Base-by-base conservation (phyloP, 2,888 invertebrate genomes). In the Balanococcus diminutus region DNA sequence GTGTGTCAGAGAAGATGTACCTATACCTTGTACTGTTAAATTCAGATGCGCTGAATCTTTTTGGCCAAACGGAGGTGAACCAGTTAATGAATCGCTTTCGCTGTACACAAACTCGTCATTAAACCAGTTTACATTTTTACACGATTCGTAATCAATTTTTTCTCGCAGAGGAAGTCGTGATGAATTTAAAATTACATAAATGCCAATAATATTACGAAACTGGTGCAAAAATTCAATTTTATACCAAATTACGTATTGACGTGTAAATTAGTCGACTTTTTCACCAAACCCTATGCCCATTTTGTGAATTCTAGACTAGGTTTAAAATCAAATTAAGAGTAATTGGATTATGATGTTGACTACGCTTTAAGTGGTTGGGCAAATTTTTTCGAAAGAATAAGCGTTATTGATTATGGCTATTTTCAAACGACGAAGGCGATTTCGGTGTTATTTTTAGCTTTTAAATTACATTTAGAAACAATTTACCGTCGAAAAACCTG, bases 131-230 rank as follows among this genome's bases (percentile, higher is more conserved):
- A 16, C 67, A 67, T 67, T 67, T 67, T 67, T 67, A 28, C 67
- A 67, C 67, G 67, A 67, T 67, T 67, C 14, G 67, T 67, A 67
- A 67, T 67, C 67, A 67, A 67, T 67, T 67, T 67, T 25, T 67
- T 25, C 61, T 67, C 56, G 22, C 56, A 19, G 28, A 67, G 67
- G 67, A 67, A 67, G 67, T 67, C 28, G 67, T 67, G 67, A 28
- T 67, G 11, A 67, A 56, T 56, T 56, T 56, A 56, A 8, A 6
- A 56, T 56, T 56, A 56, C 56, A 56, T 56, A 56, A 56, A 56
- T 56, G 22, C 56, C 22, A 56, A 56, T 56, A 56, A 56, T 56
- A 56, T 56, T 56, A 56, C 56, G 56, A 56, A 56, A 56, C 56
- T 8, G 51, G 51, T n/a, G n/a, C n/a, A 51, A n/a, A 51, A 51